Base-by-base conservation (phyloP, 2,888 invertebrate genomes). In the Therioaphis trifolii region DNA sequence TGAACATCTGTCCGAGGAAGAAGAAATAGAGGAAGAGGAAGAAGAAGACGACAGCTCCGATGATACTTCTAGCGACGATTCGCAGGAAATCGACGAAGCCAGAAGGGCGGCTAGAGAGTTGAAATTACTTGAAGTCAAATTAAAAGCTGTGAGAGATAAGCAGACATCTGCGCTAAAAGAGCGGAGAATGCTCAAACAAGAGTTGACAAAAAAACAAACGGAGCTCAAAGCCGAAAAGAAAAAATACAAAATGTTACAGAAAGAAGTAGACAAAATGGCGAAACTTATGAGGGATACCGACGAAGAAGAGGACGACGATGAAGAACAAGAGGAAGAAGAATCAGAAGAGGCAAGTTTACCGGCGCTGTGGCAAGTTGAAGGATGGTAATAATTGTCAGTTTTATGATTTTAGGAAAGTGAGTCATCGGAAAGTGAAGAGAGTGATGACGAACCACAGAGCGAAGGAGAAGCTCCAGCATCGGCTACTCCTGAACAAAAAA, bases 221-320 rank as follows among this genome's bases (percentile, higher is more conserved):
- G 91, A 93, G 78, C 91, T 95, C 79, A 94, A 93, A 87, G 93
- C 94, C 61, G 96, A 95, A 87, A 94, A 94, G 87, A 93, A 93
- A 87, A 95, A 94, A 89, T 95, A 93, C 89, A 95, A 94, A 88
- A 92, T 92, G 86, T 89, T 96, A 63, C 95, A 96, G 88, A 95
- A 95, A 86, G 96, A 96, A 89, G 95, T 95, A 14, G 95, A 95
- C 87, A 96, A 96, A 89, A 96, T 96, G 95, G 95, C 95, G 0
- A 93, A 93, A 21, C 91, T 95, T 87, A 93, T 96, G 93, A 95
- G 94, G 87, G 94, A 94, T 87, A 92, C 92, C 2, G 93, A 93
- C 0, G 93, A 93, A 9, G 94, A 93, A 2, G 92, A 92, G 0
- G 92, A 92, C 5, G 93, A 92, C 4, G 92, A 93, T 49, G 92